Base-by-base conservation (phyloP, 64 coral and sea anemone species). In the Dendrophyllia cribrosa region DNA sequence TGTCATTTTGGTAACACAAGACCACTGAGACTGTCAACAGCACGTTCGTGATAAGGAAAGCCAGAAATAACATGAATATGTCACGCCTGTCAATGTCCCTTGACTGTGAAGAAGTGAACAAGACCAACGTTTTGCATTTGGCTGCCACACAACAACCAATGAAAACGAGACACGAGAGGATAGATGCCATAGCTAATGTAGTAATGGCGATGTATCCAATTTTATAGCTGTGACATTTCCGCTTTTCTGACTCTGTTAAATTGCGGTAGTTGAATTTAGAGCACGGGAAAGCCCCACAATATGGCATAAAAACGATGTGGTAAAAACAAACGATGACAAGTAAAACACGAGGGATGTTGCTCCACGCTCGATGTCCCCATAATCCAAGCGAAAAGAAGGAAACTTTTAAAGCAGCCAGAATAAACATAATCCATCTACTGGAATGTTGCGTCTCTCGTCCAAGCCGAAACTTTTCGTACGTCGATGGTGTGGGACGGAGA, bases 331-430 rank as follows among this genome's bases (percentile, higher is more conserved):
- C 3, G 13, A 80, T 1, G 5, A 12, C 13, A 51, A 93, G 79
- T 2, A 82, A 13, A 19, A 89, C 56, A 13, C 76, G 72, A 21
- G 52, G 23, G 46, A 82, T 60, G 62, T 55, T 34, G 49, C 70
- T 88, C 65, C 75, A 93, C 44, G 66, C n/a, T 6, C 19, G 61
- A 20, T 70, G 77, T 25, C 72, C 78, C 92, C 92, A 93, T 58
- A 93, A 44, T 49, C 92, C 92, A 67, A 83, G 80, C 62, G 7
- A 66, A 66, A 34, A 64, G 44, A 49, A 83, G 80, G 13, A 51
- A 66, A 66, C 9, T 83, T 83, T 83, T 4, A 66, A 51, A 62
- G 63, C 44, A 50, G 2, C 16, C 13, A 66, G 44, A 5, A 51
- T 9, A 23, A 48, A 51, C 21, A 14, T 20, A 1, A 45, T 51